Evolutionary conservation across 2,797 vertebrate species (phyloP).

Genomic region (Pelodytes ibericus): DNA sequence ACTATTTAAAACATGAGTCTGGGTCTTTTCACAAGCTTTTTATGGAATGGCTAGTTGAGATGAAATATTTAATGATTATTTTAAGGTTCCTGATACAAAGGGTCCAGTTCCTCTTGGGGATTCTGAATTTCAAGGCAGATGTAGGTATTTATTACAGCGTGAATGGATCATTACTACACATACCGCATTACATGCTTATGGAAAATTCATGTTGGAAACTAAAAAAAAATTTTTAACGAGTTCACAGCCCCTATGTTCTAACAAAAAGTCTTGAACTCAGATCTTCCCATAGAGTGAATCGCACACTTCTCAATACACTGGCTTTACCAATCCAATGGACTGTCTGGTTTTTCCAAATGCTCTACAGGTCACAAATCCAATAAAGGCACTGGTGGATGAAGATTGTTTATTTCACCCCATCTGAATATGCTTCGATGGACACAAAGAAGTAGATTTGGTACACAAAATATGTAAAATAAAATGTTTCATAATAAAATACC

Average conservation of each 20-base stretch:
- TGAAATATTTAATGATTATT: not conserved
- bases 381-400: not conserved
- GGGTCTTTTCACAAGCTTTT: constrained; percentile 2
- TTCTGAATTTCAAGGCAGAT: not conserved
- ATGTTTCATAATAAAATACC: too few relatives aligned
- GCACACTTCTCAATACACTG: not conserved
- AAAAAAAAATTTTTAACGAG: too few relatives aligned
- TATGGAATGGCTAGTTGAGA: not conserved
- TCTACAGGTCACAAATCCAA: not conserved
- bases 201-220: not conserved
- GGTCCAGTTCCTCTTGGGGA: not conserved
- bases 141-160: not conserved
- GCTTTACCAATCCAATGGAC: not conserved
- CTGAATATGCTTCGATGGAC: not conserved
- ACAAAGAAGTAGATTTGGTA: not conserved
- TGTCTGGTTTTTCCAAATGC: not conserved
- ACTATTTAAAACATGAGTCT: constrained; percentile 63
- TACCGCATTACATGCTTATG: not conserved
- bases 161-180: not conserved
- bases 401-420: not conserved
- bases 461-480: too few relatives aligned
- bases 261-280: too few relatives aligned
- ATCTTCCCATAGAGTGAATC: too few relatives aligned
- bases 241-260: too few relatives aligned
- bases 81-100: not conserved